Evolutionary conservation across 2,797 vertebrate species (phyloP).

Genomic region (Antennarius maculatus): DNA sequence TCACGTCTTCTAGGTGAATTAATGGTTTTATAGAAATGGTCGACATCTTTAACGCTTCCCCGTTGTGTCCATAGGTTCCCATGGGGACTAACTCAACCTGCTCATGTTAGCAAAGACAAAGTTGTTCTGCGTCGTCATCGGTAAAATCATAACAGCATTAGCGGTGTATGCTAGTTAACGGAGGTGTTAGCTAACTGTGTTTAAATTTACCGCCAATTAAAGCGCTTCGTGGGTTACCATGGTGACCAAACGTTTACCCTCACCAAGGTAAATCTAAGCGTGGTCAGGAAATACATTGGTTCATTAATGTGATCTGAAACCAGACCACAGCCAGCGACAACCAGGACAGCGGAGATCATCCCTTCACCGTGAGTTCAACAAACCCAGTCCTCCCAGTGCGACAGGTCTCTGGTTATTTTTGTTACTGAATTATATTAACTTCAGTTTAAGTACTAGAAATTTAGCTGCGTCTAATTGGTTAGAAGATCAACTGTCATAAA

Average conservation of each 20-base stretch:
- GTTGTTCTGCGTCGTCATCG: too few relatives aligned
- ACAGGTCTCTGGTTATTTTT: neutral
- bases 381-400: neutral
- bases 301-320: too few relatives aligned
- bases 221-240: neutral
- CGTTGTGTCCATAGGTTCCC: constrained; percentile 25
- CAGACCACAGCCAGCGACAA: too few relatives aligned
- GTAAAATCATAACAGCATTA: neutral
- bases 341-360: neutral
- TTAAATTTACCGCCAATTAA: neutral
- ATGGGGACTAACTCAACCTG: constrained; percentile 43
- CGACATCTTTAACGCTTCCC: neutral
- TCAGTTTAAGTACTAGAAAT: too few relatives aligned
- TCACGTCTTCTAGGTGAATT: neutral
- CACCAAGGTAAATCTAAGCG: constrained; percentile 3
- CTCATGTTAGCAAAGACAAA: neutral
- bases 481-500: too few relatives aligned
- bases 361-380: too few relatives aligned
- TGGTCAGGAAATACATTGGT: too few relatives aligned
- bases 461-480: too few relatives aligned
- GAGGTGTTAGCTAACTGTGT: neutral
- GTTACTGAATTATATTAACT: too few relatives aligned
- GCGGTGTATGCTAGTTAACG: neutral
- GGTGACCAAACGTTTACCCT: neutral
- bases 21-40: accelerated